Percentiles rank a stretch among this genome's conserved stretches.
Conservation (phyloP, 37 sponge, comb jelly and placozoan genomes). For the Dysidea cf. avara region DNA sequence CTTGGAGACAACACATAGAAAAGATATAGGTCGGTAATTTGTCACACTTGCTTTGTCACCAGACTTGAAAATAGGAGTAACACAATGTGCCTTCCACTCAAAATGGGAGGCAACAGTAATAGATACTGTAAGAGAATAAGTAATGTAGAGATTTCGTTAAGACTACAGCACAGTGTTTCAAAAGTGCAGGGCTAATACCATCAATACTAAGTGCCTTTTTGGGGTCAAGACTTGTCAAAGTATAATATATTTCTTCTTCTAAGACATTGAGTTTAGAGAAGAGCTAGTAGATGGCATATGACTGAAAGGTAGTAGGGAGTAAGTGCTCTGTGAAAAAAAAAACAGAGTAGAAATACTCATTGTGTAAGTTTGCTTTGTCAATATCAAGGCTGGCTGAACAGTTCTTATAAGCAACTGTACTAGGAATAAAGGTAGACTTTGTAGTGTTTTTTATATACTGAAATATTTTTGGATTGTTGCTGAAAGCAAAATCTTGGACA, state of each 20-base stretch:
- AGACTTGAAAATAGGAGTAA: too few relatives aligned
- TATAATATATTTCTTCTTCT: not conserved
- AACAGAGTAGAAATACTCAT: not conserved
- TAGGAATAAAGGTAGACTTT: not conserved
- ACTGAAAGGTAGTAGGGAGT: not conserved
- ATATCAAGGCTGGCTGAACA: not conserved
- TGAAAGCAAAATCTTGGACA: too few relatives aligned
- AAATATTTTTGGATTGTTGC: too few relatives aligned
- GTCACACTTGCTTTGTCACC: not conserved
- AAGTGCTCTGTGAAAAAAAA: conserved; percentile 4
- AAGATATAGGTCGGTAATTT: not conserved
- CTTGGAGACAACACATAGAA: too few relatives aligned
- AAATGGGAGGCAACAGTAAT: not conserved
- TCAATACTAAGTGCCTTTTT: conserved; percentile 8
- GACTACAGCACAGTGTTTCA: conserved; percentile 3
- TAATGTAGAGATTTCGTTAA: conserved; percentile 4
- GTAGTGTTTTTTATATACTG: not conserved
- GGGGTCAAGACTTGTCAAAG: not conserved
- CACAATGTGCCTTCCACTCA: too few relatives aligned
- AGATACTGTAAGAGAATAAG: not conserved
- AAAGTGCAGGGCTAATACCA: not conserved
- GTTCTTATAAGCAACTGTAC: not conserved
- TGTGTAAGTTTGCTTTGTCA: not conserved
- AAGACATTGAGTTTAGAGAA: not conserved
- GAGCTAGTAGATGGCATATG: not conserved